Evolutionary conservation across 2,113 vertebrate species (phyloP).

Genomic region (Esox niger): DNA sequence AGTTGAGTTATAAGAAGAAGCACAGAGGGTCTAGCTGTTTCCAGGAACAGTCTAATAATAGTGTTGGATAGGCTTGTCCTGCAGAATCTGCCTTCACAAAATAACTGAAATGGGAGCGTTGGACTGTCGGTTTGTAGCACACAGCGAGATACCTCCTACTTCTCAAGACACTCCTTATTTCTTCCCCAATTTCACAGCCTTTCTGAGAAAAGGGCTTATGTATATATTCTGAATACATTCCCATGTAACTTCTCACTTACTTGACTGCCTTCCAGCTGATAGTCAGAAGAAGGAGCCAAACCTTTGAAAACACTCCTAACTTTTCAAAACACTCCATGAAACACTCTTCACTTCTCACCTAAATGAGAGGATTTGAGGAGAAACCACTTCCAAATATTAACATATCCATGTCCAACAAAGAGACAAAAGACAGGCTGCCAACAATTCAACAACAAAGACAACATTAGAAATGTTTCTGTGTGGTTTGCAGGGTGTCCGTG

Average conservation of each 20-base stretch:
- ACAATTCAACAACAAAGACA: conserved; percentile 17
- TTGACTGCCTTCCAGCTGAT: too few relatives aligned
- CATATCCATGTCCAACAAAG: conserved; percentile 10
- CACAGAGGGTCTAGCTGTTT: conserved; percentile 12
- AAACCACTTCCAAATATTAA: conserved; percentile 24
- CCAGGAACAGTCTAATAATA: conserved; percentile 35
- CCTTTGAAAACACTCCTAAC: too few relatives aligned
- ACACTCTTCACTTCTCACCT: background rate
- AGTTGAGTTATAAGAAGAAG: conserved; percentile 26
- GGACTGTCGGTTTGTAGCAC: conserved; percentile 24
- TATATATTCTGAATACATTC: too few relatives aligned
- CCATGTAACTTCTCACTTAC: too few relatives aligned
- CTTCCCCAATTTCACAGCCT: too few relatives aligned
- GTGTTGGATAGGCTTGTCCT: conserved; percentile 38
- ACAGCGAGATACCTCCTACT: conserved; percentile 12
- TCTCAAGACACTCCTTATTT: too few relatives aligned
- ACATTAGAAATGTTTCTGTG: background rate
- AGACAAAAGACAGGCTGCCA: conserved; percentile 33
- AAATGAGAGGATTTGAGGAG: conserved; percentile 11
- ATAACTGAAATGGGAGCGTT: conserved; percentile 25
- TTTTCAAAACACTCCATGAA: too few relatives aligned
- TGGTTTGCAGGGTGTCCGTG: background rate
- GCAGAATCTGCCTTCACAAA: background rate
- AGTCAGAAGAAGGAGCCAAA: too few relatives aligned
- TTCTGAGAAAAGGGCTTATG: too few relatives aligned